These are phyloP conservation scores for Anoncus sp. DNA, from an alignment of 2,888 invertebrate genomes.

Conservation along the genomic window DNA sequence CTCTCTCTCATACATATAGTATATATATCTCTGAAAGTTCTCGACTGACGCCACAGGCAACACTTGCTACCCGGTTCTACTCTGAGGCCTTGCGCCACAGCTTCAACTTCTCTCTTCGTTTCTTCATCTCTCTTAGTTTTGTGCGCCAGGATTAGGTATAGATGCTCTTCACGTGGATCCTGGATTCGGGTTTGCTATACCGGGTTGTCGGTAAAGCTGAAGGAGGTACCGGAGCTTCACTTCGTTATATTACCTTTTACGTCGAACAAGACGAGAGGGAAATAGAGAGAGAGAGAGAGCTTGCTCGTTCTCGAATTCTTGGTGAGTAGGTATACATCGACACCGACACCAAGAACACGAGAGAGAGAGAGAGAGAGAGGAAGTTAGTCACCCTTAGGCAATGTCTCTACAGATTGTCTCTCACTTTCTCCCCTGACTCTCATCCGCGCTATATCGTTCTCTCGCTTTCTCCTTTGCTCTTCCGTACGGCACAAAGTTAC, in stretches of 20 bases:
- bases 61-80: slow-evolving; percentile 13
- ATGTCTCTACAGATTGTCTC: not conserved
- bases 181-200: not conserved
- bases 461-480: not conserved
- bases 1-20: not conserved
- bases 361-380: too few species aligned
- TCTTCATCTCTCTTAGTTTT: slow-evolving; percentile 9
- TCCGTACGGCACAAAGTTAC: not conserved
- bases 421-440: not conserved
- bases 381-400: slow-evolving; percentile 36
- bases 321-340: slow-evolving; percentile 15
- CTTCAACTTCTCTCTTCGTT: slow-evolving; percentile 17
- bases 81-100: not conserved
- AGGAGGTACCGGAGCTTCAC: slow-evolving; percentile 17
- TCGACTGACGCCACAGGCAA: slow-evolving; percentile 5
- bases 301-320: slow-evolving; percentile 11
- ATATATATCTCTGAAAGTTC: not conserved
- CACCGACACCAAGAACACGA: slow-evolving; percentile 27
- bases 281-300: too few species aligned
- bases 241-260: slow-evolving; percentile 57
- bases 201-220: slow-evolving; percentile 1
- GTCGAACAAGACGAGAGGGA: slow-evolving; percentile 30
- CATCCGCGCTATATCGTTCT: not conserved
- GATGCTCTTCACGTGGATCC: not conserved
- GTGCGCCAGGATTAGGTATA: not conserved